A percentile compares a stretch with the other conserved stretches of the same genome.
Evolutionary conservation across 2,797 vertebrate species (phyloP).

Genomic region (Lateolabrax maculatus): DNA sequence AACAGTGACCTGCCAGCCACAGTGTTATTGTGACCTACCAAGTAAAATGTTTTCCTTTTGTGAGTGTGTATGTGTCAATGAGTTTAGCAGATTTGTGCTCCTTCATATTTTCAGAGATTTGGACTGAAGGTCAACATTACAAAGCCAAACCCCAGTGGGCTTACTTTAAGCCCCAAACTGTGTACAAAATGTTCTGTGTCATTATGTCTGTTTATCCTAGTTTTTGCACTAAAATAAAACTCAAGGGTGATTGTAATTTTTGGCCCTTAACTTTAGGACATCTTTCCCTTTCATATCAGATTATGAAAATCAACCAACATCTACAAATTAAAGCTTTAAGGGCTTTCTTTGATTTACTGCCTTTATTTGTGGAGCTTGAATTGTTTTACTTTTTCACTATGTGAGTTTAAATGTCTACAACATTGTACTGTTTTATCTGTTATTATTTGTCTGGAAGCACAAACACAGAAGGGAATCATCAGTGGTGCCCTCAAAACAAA

Average conservation of each 20-base stretch:
- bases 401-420: neutral
- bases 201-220: constrained; percentile 49
- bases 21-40: constrained; percentile 62
- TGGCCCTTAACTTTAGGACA: constrained; percentile 19
- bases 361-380: neutral
- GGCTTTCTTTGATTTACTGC: neutral
- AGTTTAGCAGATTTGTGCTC: constrained; percentile 36
- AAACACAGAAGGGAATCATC: neutral
- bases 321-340: constrained; percentile 8
- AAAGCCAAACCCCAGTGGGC: constrained; percentile 38
- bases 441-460: constrained; percentile 9
- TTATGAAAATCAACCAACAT: constrained; percentile 24
- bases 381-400: constrained; percentile 4
- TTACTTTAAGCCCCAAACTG: constrained; percentile 46
- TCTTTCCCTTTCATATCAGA: constrained; percentile 26
- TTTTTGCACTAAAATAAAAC: constrained; percentile 25
- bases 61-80: constrained; percentile 28
- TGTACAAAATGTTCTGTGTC: constrained; percentile 62
- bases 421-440: neutral
- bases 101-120: constrained; percentile 59
- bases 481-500: constrained; percentile 10
- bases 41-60: constrained; percentile 50
- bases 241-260: constrained; percentile 29
- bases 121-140: constrained; percentile 51
- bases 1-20: constrained; percentile 46